Base-by-base conservation (phyloP, 2,888 invertebrate species). In the Epiblema foenella region DNA sequence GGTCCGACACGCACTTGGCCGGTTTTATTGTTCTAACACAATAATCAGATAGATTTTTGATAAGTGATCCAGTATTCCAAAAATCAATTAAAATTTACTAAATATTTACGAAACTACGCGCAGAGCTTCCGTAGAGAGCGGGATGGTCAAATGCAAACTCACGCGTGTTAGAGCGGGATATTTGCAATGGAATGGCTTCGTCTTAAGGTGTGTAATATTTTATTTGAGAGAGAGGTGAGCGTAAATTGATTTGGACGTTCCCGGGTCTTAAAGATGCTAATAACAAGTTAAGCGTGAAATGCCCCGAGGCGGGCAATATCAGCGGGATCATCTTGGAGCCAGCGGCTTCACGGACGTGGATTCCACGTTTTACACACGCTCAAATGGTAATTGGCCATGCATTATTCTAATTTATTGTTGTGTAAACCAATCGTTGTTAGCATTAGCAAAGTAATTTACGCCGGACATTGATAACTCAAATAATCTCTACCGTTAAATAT, bases 161-260 rank as follows among this genome's bases (percentile, higher is more conserved):
- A n/a, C n/a, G n/a, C n/a, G n/a, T n/a, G n/a, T n/a, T n/a, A n/a
- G n/a, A n/a, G n/a, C n/a, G n/a, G n/a, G n/a, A n/a, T n/a, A n/a
- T n/a, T n/a, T n/a, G n/a, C n/a, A n/a, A n/a, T n/a, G n/a, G n/a
- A n/a, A n/a, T n/a, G n/a, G n/a, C n/a, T n/a, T n/a, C n/a, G n/a
- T n/a, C 69, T 65, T 75, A 77, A 78, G 80, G 79, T 51, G 54
- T 51, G 33, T 76, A 79, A 80, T 79, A 81, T 83, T 82, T 83
- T 82, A 79, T 81, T 83, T 80, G 77, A 78, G 76, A 80, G 76
- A 77, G 77, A 81, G 78, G 80, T 78, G 79, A 81, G 80, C 77
- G 78, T 83, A 82, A 85, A 86, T 87, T 86, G 85, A 85, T 87
- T 86, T 78, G 77, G 80, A 84, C 81, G 77, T 80, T 83, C 77